Percentiles rank a stretch among this genome's conserved stretches.
Evolutionary conservation across 2,888 invertebrate genomes (phyloP).

Genomic region (Cyclophora punctaria): DNA sequence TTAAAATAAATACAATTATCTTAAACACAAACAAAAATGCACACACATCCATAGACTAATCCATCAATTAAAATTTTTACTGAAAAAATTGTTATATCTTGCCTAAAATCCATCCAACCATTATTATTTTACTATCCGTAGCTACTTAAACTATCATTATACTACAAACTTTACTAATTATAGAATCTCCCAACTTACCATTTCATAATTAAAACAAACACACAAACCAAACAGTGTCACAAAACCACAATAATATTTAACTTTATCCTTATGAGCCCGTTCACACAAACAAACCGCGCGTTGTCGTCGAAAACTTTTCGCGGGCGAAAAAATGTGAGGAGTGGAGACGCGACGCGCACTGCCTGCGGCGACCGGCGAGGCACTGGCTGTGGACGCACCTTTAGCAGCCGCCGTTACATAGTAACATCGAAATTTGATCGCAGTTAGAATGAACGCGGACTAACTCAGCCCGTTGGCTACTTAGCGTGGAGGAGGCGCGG

Average conservation of each 20-base stretch:
- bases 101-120: too few relatives aligned
- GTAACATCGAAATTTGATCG: conserved; percentile 73
- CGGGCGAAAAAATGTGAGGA: conserved; percentile 19
- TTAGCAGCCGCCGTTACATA: conserved; percentile 61
- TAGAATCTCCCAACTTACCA: conserved; percentile 21
- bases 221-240: conserved; percentile 16
- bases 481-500: conserved; percentile 40
- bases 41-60: too few relatives aligned
- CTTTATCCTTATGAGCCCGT: conserved; percentile 8
- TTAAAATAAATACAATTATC: too few relatives aligned
- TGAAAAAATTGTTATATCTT: too few relatives aligned
- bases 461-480: conserved; percentile 60
- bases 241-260: conserved; percentile 21
- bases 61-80: too few relatives aligned
- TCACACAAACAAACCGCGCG: background rate
- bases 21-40: too few relatives aligned
- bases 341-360: conserved; percentile 29
- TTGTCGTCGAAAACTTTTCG: conserved; percentile 46
- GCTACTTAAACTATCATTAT: too few relatives aligned
- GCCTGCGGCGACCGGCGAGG: conserved; percentile 40
- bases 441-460: conserved; percentile 54
- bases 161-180: too few relatives aligned
- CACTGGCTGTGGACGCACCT: conserved; percentile 39
- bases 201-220: conserved; percentile 14
- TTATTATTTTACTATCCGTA: too few relatives aligned